phyloP scores from a whole-genome alignment of 2,797 vertebrate genomes.

The Poecilia picta region DNA sequence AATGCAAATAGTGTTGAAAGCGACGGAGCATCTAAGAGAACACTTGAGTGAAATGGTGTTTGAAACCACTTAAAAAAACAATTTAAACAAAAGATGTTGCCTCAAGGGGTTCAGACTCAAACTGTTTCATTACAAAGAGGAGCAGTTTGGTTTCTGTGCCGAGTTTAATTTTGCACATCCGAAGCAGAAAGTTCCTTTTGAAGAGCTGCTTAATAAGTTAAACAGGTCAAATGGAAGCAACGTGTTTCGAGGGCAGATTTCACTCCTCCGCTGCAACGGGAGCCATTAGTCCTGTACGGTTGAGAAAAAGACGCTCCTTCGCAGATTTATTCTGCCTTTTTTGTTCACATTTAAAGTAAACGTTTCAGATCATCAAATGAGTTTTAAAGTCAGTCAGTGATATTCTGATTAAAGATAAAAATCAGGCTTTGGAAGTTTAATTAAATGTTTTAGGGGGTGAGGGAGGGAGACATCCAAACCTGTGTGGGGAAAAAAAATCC shows the following conservation, averaged over 20 bases:
- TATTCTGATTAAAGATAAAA: neutral
- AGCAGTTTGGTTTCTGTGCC: constrained; percentile 18
- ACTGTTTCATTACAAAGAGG: constrained; percentile 4
- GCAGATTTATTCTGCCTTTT: neutral
- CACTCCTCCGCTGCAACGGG: constrained; percentile 23
- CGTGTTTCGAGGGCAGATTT: constrained; percentile 32
- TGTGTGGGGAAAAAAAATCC: neutral
- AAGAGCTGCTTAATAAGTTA: constrained; percentile 21
- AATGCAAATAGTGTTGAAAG: constrained; percentile 36
- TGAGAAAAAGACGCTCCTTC: neutral
- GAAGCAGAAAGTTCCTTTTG: neutral
- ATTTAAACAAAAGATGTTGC: constrained; percentile 32
- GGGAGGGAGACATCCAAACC: neutral
- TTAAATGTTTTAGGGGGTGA: neutral
- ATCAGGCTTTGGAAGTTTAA: neutral
- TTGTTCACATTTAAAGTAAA: neutral
- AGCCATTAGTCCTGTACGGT: constrained; percentile 42
- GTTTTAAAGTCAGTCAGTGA: neutral
- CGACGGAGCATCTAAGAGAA: constrained; percentile 12
- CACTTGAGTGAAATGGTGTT: constrained; percentile 36
- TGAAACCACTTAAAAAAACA: constrained; percentile 30
- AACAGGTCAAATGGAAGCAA: constrained; percentile 28
- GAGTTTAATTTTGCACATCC: constrained; percentile 2
- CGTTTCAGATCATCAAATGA: neutral
- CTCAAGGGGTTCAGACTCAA: constrained; percentile 37